Conservation (phyloP, 37 sponge, comb jelly and placozoan genomes). For the Sycon ciliatum region DNA sequence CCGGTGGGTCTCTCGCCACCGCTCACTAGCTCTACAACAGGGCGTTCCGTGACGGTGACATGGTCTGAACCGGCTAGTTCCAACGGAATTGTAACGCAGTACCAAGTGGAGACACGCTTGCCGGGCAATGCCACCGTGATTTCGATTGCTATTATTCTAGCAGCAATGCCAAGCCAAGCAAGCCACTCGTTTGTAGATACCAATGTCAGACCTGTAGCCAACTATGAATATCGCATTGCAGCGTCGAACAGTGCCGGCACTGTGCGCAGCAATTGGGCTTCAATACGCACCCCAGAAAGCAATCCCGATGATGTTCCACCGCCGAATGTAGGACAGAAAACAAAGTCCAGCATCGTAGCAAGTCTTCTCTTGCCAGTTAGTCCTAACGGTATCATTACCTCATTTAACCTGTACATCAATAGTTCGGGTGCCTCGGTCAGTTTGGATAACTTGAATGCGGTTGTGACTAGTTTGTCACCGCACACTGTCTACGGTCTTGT, state of each 20-base stretch:
- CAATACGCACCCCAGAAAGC: constrained; percentile 12
- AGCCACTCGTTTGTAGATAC: too few species aligned
- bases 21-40: constrained; percentile 12
- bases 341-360: too few species aligned
- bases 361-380: constrained; percentile 41
- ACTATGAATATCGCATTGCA: constrained; percentile 11
- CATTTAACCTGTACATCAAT: constrained; percentile 38
- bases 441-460: too few species aligned
- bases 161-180: too few species aligned
- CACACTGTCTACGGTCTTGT: constrained; percentile 54
- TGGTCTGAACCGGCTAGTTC: constrained; percentile 50
- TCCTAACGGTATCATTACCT: constrained; percentile 60
- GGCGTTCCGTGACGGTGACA: constrained; percentile 32
- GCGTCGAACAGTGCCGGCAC: constrained; percentile 14
- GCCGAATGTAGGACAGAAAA: too few species aligned
- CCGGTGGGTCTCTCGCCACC: constrained; percentile 46
- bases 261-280: background rate
- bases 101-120: constrained; percentile 37
- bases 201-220: background rate
- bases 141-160: too few species aligned
- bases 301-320: constrained; percentile 48
- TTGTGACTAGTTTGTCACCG: too few species aligned
- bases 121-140: too few species aligned
- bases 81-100: constrained; percentile 58
- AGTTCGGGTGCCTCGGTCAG: background rate